Percentiles rank a stretch among this genome's conserved stretches.
phyloP scores from a whole-genome alignment of 2,797 vertebrate genomes.

The Acomys russatus region DNA sequence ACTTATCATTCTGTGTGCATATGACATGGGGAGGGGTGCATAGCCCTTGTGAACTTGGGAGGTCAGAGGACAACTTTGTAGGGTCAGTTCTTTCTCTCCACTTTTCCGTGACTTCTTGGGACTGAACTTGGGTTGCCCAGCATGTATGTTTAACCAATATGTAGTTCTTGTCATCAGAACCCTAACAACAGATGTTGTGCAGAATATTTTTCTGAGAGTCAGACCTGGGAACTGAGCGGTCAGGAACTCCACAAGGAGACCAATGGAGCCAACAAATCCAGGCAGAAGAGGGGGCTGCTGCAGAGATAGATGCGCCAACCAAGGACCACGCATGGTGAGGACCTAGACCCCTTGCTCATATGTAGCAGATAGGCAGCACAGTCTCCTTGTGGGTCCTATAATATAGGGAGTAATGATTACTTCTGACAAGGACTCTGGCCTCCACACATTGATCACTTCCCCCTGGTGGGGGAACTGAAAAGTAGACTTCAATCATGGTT shows the following conservation, averaged over 20 bases:
- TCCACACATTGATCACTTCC: no score
- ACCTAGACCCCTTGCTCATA: no score
- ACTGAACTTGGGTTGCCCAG: background rate
- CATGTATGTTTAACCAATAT: background rate
- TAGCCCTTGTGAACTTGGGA: background rate
- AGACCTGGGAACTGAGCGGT: background rate
- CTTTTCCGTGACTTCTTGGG: background rate
- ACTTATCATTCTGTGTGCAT: background rate
- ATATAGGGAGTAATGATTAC: no score
- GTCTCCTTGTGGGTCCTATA: no score
- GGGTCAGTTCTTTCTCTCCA: background rate
- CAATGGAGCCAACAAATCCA: no score
- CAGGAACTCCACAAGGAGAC: no score
- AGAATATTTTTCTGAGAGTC: background rate
- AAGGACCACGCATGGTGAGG: no score
- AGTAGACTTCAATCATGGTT: background rate
- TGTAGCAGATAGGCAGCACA: no score
- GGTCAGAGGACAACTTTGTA: background rate
- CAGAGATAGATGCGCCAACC: no score
- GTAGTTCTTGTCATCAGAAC: background rate
- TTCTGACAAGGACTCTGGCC: no score
- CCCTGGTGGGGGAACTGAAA: background rate
- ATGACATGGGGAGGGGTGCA: background rate
- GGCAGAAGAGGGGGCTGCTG: no score
- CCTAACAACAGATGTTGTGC: background rate